phyloP scores from a whole-genome alignment of 2,888 invertebrate species.

The Coremacera marginata region DNA sequence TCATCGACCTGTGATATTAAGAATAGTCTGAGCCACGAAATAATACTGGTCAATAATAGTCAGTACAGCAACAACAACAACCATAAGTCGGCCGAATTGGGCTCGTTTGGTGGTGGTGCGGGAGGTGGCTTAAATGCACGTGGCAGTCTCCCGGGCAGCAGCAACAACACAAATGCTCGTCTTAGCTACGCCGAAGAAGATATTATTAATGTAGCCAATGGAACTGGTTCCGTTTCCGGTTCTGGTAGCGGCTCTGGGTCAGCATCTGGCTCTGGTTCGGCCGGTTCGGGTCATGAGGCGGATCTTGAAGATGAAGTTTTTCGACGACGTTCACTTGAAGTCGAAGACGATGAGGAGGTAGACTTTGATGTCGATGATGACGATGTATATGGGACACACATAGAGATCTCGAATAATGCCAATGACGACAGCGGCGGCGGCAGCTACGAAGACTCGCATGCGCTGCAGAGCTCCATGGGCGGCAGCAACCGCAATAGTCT shows the following conservation, averaged over 20 bases:
- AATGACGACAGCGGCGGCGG: conserved; percentile 69
- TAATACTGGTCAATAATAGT: conserved; percentile 57
- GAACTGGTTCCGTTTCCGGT: conserved; percentile 38
- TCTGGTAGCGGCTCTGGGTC: conserved; percentile 46
- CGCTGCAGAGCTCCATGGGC: conserved; percentile 65
- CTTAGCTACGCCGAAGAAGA: conserved; percentile 66
- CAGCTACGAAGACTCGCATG: conserved; percentile 68
- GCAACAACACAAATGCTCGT: conserved; percentile 49
- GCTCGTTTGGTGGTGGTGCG: conserved; percentile 34
- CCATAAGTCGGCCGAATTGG: conserved; percentile 22
- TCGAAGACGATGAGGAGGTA: conserved; percentile 60
- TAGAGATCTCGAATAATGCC: conserved; percentile 64
- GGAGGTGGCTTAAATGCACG: conserved; percentile 45
- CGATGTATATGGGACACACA: conserved; percentile 66
- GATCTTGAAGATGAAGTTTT: conserved; percentile 60
- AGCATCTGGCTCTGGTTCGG: conserved; percentile 26
- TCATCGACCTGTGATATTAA: conserved; percentile 68
- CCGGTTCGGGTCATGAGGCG: conserved; percentile 45
- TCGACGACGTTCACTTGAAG: conserved; percentile 61
- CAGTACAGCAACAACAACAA: conserved; percentile 39
- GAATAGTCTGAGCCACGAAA: conserved; percentile 67
- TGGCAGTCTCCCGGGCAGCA: conserved; percentile 7
- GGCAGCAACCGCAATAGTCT: conserved; percentile 68
- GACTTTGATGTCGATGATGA: conserved; percentile 61
- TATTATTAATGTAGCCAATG: conserved; percentile 53